phyloP scores from a whole-genome alignment of 2,113 vertebrate species.

The Halcyon senegalensis region DNA sequence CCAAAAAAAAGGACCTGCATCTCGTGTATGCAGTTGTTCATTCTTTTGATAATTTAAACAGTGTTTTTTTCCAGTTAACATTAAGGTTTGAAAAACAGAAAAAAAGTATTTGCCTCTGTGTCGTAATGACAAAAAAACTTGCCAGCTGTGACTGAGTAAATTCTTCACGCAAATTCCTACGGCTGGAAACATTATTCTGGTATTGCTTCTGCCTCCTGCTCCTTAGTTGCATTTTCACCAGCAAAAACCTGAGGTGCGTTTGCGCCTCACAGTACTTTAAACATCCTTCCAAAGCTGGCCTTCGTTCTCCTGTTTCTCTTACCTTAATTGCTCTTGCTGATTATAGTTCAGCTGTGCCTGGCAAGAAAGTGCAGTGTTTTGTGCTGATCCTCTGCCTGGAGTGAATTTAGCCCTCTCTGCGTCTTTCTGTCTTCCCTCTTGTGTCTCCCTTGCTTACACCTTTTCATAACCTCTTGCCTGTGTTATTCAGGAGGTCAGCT shows the following conservation, averaged over 20 bases:
- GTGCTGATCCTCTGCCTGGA: background rate
- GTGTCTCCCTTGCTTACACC: background rate
- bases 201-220: background rate
- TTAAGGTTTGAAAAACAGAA: background rate
- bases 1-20: background rate
- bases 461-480: background rate
- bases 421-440: background rate
- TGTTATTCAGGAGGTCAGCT: background rate
- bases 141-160: background rate
- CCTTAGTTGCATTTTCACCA: background rate
- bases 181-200: background rate
- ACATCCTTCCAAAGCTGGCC: background rate
- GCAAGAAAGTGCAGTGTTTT: background rate
- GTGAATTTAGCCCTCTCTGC: background rate
- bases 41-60: background rate
- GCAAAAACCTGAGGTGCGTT: background rate
- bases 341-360: background rate
- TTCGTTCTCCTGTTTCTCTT: background rate
- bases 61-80: background rate
- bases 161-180: background rate
- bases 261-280: background rate
- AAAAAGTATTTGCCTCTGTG: background rate
- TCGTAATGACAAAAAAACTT: background rate
- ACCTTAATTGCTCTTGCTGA: background rate
- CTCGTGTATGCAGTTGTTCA: fast-evolving